phyloP scores from a whole-genome alignment of 2,888 invertebrate species.

The Dichetophora obliterata region DNA sequence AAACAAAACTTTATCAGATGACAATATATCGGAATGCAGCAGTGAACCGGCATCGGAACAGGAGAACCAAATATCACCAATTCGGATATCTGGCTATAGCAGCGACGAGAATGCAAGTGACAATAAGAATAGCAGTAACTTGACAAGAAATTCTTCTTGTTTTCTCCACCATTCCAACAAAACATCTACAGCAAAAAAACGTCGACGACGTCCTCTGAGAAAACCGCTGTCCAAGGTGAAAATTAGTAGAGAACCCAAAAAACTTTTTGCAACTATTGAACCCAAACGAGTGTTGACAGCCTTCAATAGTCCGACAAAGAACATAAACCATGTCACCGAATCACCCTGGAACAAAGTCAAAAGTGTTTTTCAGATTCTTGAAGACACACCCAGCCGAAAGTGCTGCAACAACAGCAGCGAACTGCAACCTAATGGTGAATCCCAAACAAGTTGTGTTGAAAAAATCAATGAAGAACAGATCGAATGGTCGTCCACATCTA shows the following conservation, averaged over 20 bases:
- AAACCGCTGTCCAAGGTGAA: neutral
- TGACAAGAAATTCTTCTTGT: neutral
- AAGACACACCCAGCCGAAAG: neutral
- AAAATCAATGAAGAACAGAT: neutral
- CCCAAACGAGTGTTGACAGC: neutral
- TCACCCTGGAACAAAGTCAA: conserved; percentile 26
- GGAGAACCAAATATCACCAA: neutral
- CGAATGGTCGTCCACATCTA: conserved; percentile 15
- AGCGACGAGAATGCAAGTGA: conserved; percentile 14
- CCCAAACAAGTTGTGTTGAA: neutral
- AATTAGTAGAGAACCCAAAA: neutral
- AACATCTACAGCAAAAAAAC: neutral
- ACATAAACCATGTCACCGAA: neutral
- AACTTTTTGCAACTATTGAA: neutral
- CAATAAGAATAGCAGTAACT: neutral
- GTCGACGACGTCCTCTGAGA: neutral
- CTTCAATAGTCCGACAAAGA: neutral
- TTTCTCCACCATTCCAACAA: neutral
- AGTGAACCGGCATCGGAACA: neutral
- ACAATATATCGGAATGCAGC: conserved; percentile 30
- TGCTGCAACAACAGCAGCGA: neutral
- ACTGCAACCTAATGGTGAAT: neutral
- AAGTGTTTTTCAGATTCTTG: conserved; percentile 1
- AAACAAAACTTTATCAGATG: neutral
- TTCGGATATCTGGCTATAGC: conserved; percentile 13